Percentiles rank a stretch among this genome's conserved stretches.
Evolutionary conservation across 2,113 vertebrate genomes (phyloP).

Genomic region (Numida meleagris): DNA sequence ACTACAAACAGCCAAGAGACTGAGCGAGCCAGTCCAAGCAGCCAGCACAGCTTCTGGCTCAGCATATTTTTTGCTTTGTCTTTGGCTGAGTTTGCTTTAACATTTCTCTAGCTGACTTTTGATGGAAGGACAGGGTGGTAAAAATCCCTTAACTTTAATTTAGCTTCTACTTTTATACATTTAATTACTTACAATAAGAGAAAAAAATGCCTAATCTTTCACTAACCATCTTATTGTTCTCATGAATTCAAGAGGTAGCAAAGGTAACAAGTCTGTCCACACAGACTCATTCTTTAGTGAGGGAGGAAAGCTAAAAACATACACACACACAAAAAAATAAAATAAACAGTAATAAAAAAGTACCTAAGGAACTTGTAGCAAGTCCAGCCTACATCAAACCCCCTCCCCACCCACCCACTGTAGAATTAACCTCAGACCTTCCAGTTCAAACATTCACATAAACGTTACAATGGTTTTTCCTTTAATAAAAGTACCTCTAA

Average conservation of each 20-base stretch:
- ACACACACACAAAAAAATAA: slow-evolving; percentile 58
- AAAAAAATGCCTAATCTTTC: slow-evolving; percentile 79
- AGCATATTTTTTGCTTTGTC: slow-evolving; percentile 50
- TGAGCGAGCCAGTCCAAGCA: slow-evolving; percentile 30
- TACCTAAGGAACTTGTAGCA: slow-evolving; percentile 82
- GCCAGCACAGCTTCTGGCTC: slow-evolving; percentile 54
- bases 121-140: slow-evolving; percentile 86
- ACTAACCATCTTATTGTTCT: slow-evolving; percentile 86
- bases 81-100: slow-evolving; percentile 71
- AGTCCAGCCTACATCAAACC: slow-evolving; percentile 80
- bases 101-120: slow-evolving; percentile 70
- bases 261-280: slow-evolving; percentile 83
- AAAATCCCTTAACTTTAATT: slow-evolving; percentile 87
- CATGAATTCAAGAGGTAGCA: slow-evolving; percentile 95
- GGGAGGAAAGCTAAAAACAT: slow-evolving; percentile 87
- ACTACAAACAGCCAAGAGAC: slow-evolving; percentile 45
- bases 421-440: slow-evolving; percentile 82
- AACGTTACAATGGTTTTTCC: slow-evolving; percentile 82
- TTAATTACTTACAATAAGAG: slow-evolving; percentile 87
- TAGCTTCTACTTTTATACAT: slow-evolving; percentile 87
- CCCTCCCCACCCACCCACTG: slow-evolving; percentile 62
- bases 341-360: slow-evolving; percentile 77
- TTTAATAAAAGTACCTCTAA: slow-evolving; percentile 91
- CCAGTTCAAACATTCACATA: slow-evolving; percentile 93
- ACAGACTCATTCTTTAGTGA: slow-evolving; percentile 79